These are phyloP conservation scores for Ophonus ardosiacus DNA, from an alignment of 2,888 invertebrate genomes.

Conservation along the genomic window DNA sequence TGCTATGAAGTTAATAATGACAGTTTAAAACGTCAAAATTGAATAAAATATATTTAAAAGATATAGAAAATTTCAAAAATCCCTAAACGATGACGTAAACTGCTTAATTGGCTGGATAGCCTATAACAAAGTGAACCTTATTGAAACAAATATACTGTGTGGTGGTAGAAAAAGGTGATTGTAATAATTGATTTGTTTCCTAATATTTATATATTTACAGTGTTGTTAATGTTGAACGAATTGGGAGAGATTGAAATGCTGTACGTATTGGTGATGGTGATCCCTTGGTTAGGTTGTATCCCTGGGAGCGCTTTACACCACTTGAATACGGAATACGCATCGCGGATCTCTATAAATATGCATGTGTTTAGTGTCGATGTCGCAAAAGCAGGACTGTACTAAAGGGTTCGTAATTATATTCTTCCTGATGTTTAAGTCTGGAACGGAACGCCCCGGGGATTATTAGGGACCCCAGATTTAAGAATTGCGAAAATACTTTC, in stretches of 20 bases:
- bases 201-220: no score
- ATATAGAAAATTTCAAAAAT: no score
- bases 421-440: slow-evolving; percentile 46
- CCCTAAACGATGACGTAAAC: no score
- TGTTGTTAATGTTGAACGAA: no score
- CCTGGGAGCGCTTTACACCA: slow-evolving; percentile 36
- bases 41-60: no score
- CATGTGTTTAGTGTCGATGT: slow-evolving; percentile 49
- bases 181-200: no score
- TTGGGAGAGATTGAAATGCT: background rate
- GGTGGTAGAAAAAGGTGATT: no score
- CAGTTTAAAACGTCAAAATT: no score
- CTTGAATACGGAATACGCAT: slow-evolving; percentile 37
- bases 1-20: no score
- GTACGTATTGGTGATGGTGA: background rate
- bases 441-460: background rate
- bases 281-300: slow-evolving; percentile 8
- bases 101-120: no score
- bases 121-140: no score
- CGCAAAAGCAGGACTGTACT: slow-evolving; percentile 10
- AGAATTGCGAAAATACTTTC: slow-evolving; percentile 4
- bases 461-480: slow-evolving; percentile 23
- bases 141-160: no score
- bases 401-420: slow-evolving; percentile 46
- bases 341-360: slow-evolving; percentile 48